Evolutionary conservation across 2,888 invertebrate species (phyloP), one percentile per base, ranked within the genome.

Genomic region (Caenorhabditis wallacei): DNA sequence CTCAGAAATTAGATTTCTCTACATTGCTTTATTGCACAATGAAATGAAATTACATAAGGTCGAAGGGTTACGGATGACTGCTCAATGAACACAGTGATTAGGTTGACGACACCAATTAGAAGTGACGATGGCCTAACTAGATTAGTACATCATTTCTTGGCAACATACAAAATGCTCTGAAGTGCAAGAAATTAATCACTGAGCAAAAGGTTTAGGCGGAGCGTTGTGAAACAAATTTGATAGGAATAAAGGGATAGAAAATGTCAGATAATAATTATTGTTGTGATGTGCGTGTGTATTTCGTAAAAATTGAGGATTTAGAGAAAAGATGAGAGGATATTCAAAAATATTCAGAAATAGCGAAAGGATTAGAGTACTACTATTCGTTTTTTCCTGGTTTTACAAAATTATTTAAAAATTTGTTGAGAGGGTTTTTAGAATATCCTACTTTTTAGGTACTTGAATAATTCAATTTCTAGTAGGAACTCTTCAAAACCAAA

Each of bases 171-270:
- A 61, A 46, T 30, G 51, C 37, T 22, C 30, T 3, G 57, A 70
- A 22, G 70, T 22, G 18, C 37, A 22, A 26, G 57, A 20, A 61
- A 76, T 76, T 68, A 76, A 69, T 69, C 63, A 69, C 22, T 43
- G 61, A 3, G 16, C 10, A 40, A 11, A 54, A 69, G 46, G 40
- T 76, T 51, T 20, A 24, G 8, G 35, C 46, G 16, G 13, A 68
- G n/a, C n/a, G n/a, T n/a, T n/a, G n/a, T n/a, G 68, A 37, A 76
- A 76, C 76, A 76, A 76, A 76, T 76, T 76, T 61, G 68, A 72
- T 59, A 56, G 35, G 46, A 37, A 51, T 20, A 53, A 54, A 37
- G 24, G 8, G 59, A 75, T 35, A 66, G 59, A 20, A 63, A 64
- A 57, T 20, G 30, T 20, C 46, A 26, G 66, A 61, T 69, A 53